A percentile compares a stretch with the other conserved stretches of the same genome.
phyloP scores from a whole-genome alignment of 1,140 invertebrate genomes.

The Hesperophylax magnus region DNA sequence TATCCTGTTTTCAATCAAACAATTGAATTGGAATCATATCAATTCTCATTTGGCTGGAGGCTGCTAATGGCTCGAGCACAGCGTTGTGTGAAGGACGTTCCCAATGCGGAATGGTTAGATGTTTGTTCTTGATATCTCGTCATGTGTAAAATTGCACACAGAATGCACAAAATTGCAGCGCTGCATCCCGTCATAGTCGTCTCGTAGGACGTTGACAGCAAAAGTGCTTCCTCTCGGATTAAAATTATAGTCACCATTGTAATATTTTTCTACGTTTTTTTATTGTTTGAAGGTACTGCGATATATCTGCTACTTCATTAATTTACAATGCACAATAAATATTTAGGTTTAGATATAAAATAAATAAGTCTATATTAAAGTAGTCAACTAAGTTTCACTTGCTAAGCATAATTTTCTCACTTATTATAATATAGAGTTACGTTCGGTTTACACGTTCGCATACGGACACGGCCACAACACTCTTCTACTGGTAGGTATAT shows the following conservation, averaged over 20 bases:
- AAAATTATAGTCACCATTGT: constrained; percentile 1
- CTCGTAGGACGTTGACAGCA: constrained; percentile 46
- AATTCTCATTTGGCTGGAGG: neutral
- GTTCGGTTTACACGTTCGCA: too few species aligned
- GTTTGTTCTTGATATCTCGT: constrained; percentile 49
- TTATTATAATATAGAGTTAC: too few species aligned
- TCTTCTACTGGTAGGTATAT: too few species aligned
- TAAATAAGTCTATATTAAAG: too few species aligned
- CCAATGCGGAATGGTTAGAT: constrained; percentile 4
- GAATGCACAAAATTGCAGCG: constrained; percentile 48
- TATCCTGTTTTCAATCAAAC: constrained; percentile 29
- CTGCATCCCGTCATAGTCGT: constrained; percentile 44
- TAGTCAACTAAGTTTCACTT: too few species aligned
- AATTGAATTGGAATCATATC: constrained; percentile 43
- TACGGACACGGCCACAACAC: too few species aligned
- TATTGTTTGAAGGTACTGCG: too few species aligned
- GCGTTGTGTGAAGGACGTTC: constrained; percentile 32
- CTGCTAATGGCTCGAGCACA: neutral
- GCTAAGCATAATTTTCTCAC: too few species aligned
- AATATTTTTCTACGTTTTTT: neutral
- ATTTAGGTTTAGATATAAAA: too few species aligned
- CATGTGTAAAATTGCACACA: constrained; percentile 54
- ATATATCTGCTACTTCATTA: too few species aligned
- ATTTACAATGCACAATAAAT: too few species aligned
- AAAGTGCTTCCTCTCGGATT: constrained; percentile 44